Conservation (phyloP, 1,140 invertebrate genomes). For the Brevipalpus yothersi region DNA sequence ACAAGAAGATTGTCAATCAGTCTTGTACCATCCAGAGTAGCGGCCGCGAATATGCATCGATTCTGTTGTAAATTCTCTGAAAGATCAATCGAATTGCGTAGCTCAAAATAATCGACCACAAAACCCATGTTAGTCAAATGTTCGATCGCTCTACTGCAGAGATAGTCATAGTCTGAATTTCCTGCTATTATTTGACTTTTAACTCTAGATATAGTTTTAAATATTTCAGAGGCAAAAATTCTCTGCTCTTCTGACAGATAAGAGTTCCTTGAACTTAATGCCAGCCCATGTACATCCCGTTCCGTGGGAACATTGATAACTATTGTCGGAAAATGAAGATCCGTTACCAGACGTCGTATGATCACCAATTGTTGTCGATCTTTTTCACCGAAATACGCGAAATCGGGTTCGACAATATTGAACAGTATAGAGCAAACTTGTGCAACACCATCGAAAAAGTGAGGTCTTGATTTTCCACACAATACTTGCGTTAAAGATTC, state of each 20-base stretch:
- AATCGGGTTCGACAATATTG: constrained; percentile 2
- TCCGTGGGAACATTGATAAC: constrained; percentile 47
- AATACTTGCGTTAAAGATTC: background rate
- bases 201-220: background rate
- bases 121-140: background rate
- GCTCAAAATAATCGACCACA: background rate
- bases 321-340: background rate
- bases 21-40: background rate
- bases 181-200: background rate
- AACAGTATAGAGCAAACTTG: constrained; percentile 1
- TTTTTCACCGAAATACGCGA: constrained; percentile 1
- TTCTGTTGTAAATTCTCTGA: background rate
- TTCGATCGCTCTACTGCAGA: background rate
- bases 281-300: constrained; percentile 98
- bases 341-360: background rate
- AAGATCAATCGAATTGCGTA: background rate
- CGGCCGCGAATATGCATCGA: background rate
- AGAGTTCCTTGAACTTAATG: constrained; percentile 55
- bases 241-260: background rate
- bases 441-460: background rate
- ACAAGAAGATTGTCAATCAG: background rate
- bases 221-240: background rate
- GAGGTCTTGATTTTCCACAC: background rate
- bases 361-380: constrained; percentile 3
- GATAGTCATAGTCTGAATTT: background rate